Conservation (phyloP, 2,888 invertebrate species). For the Argyra leucocephala region DNA sequence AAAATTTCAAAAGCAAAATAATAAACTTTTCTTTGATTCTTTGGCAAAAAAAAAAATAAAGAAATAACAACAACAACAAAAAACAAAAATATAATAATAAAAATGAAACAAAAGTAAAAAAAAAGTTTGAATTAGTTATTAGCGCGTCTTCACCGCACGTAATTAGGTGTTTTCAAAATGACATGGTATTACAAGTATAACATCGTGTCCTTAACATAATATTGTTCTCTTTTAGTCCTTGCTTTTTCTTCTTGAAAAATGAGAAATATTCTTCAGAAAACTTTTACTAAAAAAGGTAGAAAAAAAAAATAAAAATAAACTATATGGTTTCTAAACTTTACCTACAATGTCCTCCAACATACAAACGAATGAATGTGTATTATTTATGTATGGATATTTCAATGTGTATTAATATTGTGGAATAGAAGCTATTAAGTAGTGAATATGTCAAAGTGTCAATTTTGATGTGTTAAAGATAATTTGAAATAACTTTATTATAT, state of each 20-base stretch:
- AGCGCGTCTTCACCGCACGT: background rate
- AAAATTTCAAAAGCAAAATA: no score
- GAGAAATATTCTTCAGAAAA: background rate
- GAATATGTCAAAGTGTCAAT: background rate
- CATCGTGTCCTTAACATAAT: background rate
- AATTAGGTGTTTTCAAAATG: slow-evolving; percentile 4
- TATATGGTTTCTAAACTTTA: no score
- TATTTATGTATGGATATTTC: background rate
- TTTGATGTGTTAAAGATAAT: background rate
- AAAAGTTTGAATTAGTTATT: slow-evolving; percentile 2
- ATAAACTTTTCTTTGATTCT: no score
- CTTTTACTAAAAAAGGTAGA: background rate
- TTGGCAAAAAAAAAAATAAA: no score
- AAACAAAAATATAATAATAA: no score
- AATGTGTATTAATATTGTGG: background rate
- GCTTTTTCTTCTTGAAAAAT: background rate
- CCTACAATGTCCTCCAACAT: no score
- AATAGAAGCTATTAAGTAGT: background rate
- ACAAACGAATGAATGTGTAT: no score
- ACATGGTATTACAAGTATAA: background rate
- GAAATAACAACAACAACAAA: no score
- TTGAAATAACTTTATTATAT: background rate
- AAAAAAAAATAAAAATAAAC: no score
- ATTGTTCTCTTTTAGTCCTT: background rate
- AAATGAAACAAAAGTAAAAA: background rate